Conservation (phyloP, 2,888 invertebrate species). For the Parochlus steinenii region DNA sequence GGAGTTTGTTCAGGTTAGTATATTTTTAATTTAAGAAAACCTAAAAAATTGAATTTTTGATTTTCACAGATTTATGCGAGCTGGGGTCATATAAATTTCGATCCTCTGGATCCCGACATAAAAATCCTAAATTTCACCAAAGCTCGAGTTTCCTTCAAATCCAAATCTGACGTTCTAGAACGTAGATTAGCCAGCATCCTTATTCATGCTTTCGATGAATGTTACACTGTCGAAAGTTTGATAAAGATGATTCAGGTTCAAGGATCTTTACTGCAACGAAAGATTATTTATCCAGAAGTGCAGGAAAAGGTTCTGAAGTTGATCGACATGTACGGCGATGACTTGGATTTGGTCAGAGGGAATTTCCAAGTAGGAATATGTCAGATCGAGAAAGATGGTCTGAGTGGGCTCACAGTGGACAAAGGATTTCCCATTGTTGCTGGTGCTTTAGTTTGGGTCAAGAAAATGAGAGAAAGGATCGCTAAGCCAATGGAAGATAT, state of each 20-base stretch:
- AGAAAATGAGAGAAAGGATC: conserved; percentile 45
- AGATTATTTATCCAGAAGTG: conserved; percentile 54
- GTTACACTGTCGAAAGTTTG: conserved; percentile 43
- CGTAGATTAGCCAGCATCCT: conserved; percentile 63
- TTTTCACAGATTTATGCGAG: conserved; percentile 19
- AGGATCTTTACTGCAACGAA: conserved; percentile 56
- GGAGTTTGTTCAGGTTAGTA: conserved; percentile 4
- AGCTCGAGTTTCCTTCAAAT: conserved; percentile 46
- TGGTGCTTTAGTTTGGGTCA: conserved; percentile 54
- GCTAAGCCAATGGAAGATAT: conserved; percentile 41
- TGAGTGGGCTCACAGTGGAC: conserved; percentile 38
- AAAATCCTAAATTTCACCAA: conserved; percentile 45
- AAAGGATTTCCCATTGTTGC: conserved; percentile 58
- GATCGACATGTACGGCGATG: conserved; percentile 44
- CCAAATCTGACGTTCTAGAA: conserved; percentile 52
- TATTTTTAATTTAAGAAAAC: conserved; percentile 5
- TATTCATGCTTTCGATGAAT: conserved; percentile 66
- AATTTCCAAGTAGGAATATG: conserved; percentile 40
- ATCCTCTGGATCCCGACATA: conserved; percentile 57
- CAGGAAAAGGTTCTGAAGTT: conserved; percentile 46
- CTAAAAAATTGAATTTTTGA: conserved; percentile 24
- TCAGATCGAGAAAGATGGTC: conserved; percentile 12
- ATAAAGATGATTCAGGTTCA: conserved; percentile 56
- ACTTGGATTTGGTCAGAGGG: conserved; percentile 47
- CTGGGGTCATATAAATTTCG: conserved; percentile 44